Conservation (phyloP, 2,113 vertebrate genomes). For the Sander lucioperca region DNA sequence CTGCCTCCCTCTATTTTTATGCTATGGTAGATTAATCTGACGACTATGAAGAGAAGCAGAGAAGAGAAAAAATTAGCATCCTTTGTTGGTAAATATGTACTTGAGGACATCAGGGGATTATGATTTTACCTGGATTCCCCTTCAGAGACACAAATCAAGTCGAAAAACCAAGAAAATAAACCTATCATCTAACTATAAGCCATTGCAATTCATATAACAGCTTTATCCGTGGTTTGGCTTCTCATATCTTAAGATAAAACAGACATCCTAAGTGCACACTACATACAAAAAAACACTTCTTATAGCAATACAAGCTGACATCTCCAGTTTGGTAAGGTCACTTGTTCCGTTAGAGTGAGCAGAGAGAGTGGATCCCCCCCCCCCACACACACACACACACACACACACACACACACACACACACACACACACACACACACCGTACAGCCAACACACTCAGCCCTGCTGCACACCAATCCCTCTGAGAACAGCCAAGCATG, state of each 20-base stretch:
- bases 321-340: conserved; percentile 76
- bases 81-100: not conserved
- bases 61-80: not conserved
- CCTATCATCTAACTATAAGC: not conserved
- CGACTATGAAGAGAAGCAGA: too few species aligned
- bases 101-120: not conserved
- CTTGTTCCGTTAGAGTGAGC: conserved; percentile 69
- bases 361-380: conserved; percentile 41
- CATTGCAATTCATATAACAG: not conserved
- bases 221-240: conserved; percentile 8
- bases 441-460: conserved; percentile 56
- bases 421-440: not conserved
- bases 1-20: too few species aligned
- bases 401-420: not conserved
- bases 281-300: conserved; percentile 56
- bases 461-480: conserved; percentile 65
- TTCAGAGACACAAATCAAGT: not conserved
- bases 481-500: conserved; percentile 75
- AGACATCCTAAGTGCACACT: conserved; percentile 63
- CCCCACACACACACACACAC: not conserved
- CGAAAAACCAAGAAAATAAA: not conserved
- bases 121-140: not conserved
- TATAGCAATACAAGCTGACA: conserved; percentile 66
- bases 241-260: conserved; percentile 48
- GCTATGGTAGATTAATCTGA: too few species aligned